These are phyloP conservation scores for Petrocephalus microphthalmus DNA, from an alignment of 2,113 vertebrate genomes.

Conservation along the genomic window DNA sequence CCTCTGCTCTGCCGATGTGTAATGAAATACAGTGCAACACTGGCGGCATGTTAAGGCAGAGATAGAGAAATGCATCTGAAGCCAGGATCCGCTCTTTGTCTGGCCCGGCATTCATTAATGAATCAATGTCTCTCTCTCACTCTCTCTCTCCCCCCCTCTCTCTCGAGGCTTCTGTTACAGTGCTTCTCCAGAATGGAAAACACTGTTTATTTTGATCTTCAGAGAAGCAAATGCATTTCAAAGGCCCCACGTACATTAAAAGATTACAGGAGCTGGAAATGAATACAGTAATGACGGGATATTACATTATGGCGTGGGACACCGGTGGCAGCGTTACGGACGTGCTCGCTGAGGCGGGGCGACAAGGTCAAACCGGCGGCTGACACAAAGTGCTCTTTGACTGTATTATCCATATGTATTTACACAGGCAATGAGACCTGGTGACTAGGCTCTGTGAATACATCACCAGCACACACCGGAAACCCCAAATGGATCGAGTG, in stretches of 20 bases:
- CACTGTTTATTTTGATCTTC: constrained; percentile 49
- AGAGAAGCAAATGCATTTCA: constrained; percentile 51
- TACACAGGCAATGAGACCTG: constrained; percentile 25
- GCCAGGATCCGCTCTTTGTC: constrained; percentile 61
- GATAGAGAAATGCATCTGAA: constrained; percentile 59
- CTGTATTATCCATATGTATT: constrained; percentile 34
- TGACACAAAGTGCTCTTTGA: constrained; percentile 29
- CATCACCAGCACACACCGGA: neutral
- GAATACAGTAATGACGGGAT: constrained; percentile 37
- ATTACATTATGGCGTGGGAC: constrained; percentile 37
- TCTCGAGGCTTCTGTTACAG: constrained; percentile 13
- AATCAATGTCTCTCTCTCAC: constrained; percentile 61
- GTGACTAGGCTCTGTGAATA: neutral
- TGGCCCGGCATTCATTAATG: constrained; percentile 62
- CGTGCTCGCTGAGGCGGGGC: constrained; percentile 38
- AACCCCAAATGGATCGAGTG: neutral
- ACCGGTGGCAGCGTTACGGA: constrained; percentile 35
- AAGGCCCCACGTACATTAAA: constrained; percentile 41
- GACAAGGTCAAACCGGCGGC: constrained; percentile 38
- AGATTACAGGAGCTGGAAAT: constrained; percentile 38
- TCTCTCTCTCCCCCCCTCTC: constrained; percentile 41
- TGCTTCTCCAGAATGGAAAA: constrained; percentile 37
- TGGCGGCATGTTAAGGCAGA: constrained; percentile 59
- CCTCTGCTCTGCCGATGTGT: constrained; percentile 45
- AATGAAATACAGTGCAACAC: constrained; percentile 63